Conservation (phyloP, 2,888 invertebrate species). For the Drosophila stalkeri region DNA sequence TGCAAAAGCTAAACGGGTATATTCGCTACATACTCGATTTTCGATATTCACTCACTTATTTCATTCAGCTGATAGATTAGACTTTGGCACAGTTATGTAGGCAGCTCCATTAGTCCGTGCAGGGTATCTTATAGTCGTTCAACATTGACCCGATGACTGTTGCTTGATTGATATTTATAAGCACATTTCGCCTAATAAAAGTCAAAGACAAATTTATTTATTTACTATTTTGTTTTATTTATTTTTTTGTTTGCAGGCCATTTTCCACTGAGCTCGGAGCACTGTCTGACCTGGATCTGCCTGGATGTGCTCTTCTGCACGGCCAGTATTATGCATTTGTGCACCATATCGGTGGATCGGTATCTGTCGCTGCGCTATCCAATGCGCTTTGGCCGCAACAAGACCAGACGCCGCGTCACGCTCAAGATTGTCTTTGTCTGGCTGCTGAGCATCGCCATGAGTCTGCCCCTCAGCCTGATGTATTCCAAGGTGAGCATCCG, state of each 20-base stretch:
- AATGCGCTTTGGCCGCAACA: constrained; percentile 96
- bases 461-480: constrained; percentile 94
- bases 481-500: constrained; percentile 91
- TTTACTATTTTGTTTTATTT: background rate
- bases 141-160: background rate
- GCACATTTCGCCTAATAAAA: constrained; percentile 36
- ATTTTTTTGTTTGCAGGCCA: constrained; percentile 88
- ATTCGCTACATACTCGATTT: background rate
- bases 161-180: constrained; percentile 44
- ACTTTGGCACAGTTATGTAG: background rate
- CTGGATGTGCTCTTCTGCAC: constrained; percentile 98
- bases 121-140: background rate
- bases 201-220: constrained; percentile 20
- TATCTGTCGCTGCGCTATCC: constrained; percentile 96
- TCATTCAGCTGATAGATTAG: background rate
- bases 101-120: background rate
- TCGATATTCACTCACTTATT: no score
- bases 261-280: constrained; percentile 92
- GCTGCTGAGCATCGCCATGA: constrained; percentile 96
- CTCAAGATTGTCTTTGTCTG: constrained; percentile 97
- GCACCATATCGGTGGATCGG: constrained; percentile 98
- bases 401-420: constrained; percentile 92
- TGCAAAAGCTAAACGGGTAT: background rate
- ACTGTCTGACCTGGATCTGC: constrained; percentile 97
- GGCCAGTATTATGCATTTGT: constrained; percentile 98